Conservation (phyloP, 1,140 invertebrate species). For the Colletes latitarsis region DNA sequence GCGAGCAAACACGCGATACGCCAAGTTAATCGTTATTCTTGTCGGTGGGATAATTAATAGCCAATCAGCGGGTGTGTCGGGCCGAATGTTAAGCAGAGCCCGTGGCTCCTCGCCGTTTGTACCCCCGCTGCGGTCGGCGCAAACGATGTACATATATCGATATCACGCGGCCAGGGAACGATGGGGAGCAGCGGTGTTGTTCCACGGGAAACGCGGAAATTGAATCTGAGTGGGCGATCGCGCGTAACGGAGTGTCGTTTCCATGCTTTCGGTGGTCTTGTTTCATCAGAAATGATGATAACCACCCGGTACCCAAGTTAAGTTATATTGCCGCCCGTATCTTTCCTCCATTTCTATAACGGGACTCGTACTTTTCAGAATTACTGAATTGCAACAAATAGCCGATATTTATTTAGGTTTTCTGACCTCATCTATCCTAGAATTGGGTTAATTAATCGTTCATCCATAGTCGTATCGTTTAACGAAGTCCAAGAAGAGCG, state of each 20-base stretch:
- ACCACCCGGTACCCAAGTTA: too few relatives aligned
- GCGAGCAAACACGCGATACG: conserved; percentile 61
- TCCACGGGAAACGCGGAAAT: conserved; percentile 45
- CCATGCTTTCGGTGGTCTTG: neutral
- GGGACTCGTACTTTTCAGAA: too few relatives aligned
- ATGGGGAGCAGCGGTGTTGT: conserved; percentile 14
- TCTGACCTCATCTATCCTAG: too few relatives aligned
- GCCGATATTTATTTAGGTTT: too few relatives aligned
- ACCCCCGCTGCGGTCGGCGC: conserved; percentile 40
- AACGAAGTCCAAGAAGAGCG: too few relatives aligned
- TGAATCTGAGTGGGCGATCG: conserved; percentile 42
- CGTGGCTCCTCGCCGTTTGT: conserved; percentile 25
- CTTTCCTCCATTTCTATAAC: too few relatives aligned
- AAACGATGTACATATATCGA: conserved; percentile 37
- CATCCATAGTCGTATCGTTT: too few relatives aligned
- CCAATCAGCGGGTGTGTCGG: conserved; percentile 68
- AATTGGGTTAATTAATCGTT: too few relatives aligned
- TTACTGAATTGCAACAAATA: too few relatives aligned
- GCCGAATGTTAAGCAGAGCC: conserved; percentile 69
- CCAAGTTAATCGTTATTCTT: conserved; percentile 72
- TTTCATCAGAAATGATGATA: neutral
- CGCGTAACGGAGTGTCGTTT: conserved; percentile 7
- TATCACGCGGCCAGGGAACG: conserved; percentile 37
- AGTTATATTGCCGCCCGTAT: too few relatives aligned
- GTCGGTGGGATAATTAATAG: conserved; percentile 71